These are phyloP conservation scores for Temnopleurus reevesii DNA, from an alignment of 53 echinoderm and acorn worm genomes.

Conservation along the genomic window DNA sequence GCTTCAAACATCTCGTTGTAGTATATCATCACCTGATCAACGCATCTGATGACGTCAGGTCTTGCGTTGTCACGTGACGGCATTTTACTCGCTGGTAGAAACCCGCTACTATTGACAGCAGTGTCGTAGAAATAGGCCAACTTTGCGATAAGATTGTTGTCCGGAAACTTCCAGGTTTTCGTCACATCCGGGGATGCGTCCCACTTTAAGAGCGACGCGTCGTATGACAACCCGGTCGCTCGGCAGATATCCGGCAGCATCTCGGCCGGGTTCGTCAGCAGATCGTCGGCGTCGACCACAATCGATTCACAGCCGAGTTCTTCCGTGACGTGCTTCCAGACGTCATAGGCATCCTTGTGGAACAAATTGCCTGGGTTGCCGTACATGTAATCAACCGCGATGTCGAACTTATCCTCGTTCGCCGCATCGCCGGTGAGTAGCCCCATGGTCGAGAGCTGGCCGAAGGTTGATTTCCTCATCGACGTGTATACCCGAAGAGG, in stretches of 20 bases:
- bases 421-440: neutral
- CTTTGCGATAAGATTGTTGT: no score
- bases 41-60: slow-evolving; percentile 55
- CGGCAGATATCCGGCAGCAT: neutral
- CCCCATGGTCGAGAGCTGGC: neutral
- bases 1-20: slow-evolving; percentile 59
- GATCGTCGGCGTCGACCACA: neutral
- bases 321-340: neutral
- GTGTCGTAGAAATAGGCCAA: neutral
- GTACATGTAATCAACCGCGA: neutral
- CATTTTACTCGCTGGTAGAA: neutral
- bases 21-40: slow-evolving; percentile 56
- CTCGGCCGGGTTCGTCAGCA: neutral
- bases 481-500: neutral
- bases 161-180: neutral
- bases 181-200: neutral
- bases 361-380: neutral
- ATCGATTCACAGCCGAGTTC: neutral
- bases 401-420: neutral
- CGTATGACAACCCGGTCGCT: neutral
- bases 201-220: neutral
- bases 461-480: neutral
- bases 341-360: neutral
- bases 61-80: slow-evolving; percentile 24
- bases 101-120: neutral